Evolutionary conservation across 2,888 invertebrate genomes (phyloP).

Genomic region (Chymomyza procnemis): DNA sequence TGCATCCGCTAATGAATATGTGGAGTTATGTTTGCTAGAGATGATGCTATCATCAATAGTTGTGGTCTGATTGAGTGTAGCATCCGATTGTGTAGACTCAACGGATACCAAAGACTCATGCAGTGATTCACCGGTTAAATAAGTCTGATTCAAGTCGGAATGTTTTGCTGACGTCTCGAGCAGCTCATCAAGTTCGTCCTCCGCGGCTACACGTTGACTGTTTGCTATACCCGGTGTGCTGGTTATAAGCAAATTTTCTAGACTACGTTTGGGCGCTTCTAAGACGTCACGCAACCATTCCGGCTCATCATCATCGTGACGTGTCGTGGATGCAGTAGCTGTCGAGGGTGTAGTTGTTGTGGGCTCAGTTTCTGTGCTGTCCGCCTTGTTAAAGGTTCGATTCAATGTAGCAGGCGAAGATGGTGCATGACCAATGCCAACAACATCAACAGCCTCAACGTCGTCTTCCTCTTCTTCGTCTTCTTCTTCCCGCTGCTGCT

Average conservation of each 20-base stretch:
- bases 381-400: constrained; percentile 59
- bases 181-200: constrained; percentile 37
- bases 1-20: constrained; percentile 78
- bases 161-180: constrained; percentile 58
- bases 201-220: constrained; percentile 13
- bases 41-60: constrained; percentile 78
- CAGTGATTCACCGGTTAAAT: constrained; percentile 67
- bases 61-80: constrained; percentile 76
- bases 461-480: constrained; percentile 71
- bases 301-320: constrained; percentile 79
- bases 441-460: constrained; percentile 67
- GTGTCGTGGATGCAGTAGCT: constrained; percentile 78
- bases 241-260: constrained; percentile 73
- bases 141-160: constrained; percentile 58
- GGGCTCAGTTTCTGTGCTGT: constrained; percentile 55
- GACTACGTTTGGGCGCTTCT: constrained; percentile 80
- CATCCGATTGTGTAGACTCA: constrained; percentile 76
- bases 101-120: constrained; percentile 78
- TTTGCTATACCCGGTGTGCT: constrained; percentile 26
- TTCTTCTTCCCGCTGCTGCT: constrained; percentile 43
- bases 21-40: constrained; percentile 78
- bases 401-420: constrained; percentile 51
- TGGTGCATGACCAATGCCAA: constrained; percentile 66
- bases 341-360: constrained; percentile 50
- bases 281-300: constrained; percentile 82